Evolutionary conservation across 2,113 vertebrate genomes (phyloP).

Genomic region (Spea multiplicata): DNA sequence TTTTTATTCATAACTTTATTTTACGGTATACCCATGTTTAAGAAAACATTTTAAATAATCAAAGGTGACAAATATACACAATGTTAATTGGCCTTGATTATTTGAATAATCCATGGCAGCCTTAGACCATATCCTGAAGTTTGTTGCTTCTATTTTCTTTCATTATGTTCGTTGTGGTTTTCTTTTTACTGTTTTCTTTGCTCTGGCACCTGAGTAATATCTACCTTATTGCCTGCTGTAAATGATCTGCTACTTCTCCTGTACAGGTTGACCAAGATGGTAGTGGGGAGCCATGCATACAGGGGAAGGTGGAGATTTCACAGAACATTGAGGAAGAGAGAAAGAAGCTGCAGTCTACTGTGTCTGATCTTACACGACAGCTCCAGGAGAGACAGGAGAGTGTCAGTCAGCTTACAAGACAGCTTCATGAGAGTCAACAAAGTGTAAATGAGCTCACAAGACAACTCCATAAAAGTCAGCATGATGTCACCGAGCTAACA

Average conservation of each 20-base stretch:
- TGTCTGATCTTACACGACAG: conserved; percentile 23
- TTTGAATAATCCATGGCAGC: no score
- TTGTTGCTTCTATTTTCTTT: no score
- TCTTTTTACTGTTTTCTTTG: no score
- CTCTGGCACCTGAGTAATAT: no score
- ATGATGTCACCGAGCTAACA: conserved; percentile 9
- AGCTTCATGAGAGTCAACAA: conserved; percentile 20
- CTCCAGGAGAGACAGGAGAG: conserved; percentile 31
- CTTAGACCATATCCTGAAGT: no score
- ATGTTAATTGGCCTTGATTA: no score
- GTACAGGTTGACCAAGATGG: neutral
- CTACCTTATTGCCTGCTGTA: no score
- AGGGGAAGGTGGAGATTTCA: conserved; percentile 46
- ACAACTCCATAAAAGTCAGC: conserved; percentile 29
- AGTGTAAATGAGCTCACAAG: conserved; percentile 1
- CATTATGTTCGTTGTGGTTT: no score
- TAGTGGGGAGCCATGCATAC: neutral
- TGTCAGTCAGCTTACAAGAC: conserved; percentile 7
- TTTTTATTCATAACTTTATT: no score
- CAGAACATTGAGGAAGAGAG: conserved; percentile 40
- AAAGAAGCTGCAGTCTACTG: neutral
- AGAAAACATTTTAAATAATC: no score
- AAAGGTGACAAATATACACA: no score
- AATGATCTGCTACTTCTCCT: neutral
- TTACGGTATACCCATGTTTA: no score